A percentile compares a stretch with the other conserved stretches of the same genome.
phyloP scores from a whole-genome alignment of 1,140 invertebrate species.

The Bombus picipes region DNA sequence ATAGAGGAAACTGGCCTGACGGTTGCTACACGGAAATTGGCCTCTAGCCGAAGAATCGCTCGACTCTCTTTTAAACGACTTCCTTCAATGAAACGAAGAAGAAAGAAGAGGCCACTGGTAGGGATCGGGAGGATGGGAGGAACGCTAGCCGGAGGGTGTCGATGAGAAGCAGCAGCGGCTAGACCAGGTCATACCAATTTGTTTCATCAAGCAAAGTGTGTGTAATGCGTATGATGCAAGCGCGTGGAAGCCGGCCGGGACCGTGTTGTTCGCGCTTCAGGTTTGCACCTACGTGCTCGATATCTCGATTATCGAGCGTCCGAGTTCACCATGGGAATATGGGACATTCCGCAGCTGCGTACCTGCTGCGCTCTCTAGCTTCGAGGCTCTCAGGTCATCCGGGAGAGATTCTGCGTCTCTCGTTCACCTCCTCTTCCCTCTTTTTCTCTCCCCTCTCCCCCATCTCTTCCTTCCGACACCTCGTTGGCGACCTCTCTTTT shows the following conservation, averaged over 20 bases:
- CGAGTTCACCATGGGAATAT: constrained; percentile 61
- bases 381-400: constrained; percentile 54
- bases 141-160: constrained; percentile 44
- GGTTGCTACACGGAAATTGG: not conserved
- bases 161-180: constrained; percentile 46
- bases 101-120: constrained; percentile 19
- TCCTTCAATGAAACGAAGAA: constrained; percentile 53
- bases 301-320: constrained; percentile 66
- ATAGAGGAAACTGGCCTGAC: not conserved
- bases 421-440: not conserved
- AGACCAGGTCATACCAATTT: constrained; percentile 68
- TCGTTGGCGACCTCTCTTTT: not conserved
- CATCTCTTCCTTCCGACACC: not conserved
- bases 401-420: constrained; percentile 36
- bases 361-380: constrained; percentile 57
- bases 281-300: constrained; percentile 59
- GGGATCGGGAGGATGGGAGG: not conserved
- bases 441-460: too few relatives aligned
- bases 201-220: constrained; percentile 61
- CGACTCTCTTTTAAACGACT: constrained; percentile 44
- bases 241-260: constrained; percentile 24
- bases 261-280: constrained; percentile 11
- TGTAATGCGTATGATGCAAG: constrained; percentile 43
- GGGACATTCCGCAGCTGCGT: constrained; percentile 64
- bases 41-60: constrained; percentile 30